phyloP scores from a whole-genome alignment of 2,888 invertebrate species.

The Heliconius ismenius region DNA sequence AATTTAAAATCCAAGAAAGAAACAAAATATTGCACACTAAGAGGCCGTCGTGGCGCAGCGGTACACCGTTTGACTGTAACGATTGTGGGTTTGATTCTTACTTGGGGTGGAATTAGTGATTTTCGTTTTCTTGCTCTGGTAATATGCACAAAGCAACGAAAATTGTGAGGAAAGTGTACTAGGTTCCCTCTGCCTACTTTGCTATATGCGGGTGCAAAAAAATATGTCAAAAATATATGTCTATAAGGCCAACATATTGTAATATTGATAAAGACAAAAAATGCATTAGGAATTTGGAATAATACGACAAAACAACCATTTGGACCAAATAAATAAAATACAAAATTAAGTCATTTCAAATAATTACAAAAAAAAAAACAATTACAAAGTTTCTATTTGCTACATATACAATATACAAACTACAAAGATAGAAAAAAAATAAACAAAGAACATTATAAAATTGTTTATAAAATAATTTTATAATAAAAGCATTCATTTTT shows the following conservation, averaged over 20 bases:
- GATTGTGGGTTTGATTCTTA: neutral
- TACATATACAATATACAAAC: too few relatives aligned
- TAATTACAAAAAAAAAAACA: neutral
- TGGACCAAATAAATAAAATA: neutral
- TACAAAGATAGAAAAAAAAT: too few relatives aligned
- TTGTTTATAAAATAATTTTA: too few relatives aligned
- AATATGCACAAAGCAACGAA: neutral
- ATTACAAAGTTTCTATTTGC: neutral
- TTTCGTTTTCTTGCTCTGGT: neutral
- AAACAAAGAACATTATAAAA: too few relatives aligned
- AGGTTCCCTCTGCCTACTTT: too few relatives aligned
- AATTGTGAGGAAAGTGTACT: too few relatives aligned
- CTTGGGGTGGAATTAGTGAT: neutral
- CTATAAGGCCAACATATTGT: neutral
- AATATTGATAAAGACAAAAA: neutral
- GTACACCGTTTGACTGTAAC: neutral
- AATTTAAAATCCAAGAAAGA: neutral
- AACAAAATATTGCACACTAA: neutral
- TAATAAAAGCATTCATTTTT: neutral
- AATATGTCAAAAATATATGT: too few relatives aligned
- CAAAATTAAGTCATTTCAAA: neutral
- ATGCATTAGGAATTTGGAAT: neutral
- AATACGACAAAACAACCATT: too few relatives aligned
- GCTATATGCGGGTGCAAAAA: too few relatives aligned
- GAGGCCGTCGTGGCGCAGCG: too few relatives aligned